These are phyloP conservation scores for Octonoba sinensis DNA, from an alignment of 2,888 invertebrate species.

Conservation along the genomic window DNA sequence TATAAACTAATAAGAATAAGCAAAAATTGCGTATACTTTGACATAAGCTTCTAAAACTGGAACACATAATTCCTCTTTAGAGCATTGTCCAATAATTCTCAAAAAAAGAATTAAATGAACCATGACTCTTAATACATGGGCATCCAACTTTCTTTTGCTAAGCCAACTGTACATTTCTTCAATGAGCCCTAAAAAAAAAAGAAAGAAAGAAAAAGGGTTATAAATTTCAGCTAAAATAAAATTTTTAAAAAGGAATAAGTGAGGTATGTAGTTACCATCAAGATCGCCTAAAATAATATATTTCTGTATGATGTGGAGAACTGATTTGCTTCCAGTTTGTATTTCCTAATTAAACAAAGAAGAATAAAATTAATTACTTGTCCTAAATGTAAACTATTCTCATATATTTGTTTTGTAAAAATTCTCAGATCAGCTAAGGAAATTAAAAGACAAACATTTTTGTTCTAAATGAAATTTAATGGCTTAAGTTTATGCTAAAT, in stretches of 20 bases:
- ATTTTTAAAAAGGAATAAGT: background rate
- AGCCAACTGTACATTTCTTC: constrained; percentile 80
- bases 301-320: constrained; percentile 79
- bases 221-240: background rate
- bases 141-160: constrained; percentile 62
- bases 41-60: constrained; percentile 81
- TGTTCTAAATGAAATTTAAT: background rate
- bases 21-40: constrained; percentile 68
- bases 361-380: background rate
- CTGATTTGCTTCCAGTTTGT: constrained; percentile 76
- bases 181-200: constrained; percentile 75
- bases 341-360: constrained; percentile 66
- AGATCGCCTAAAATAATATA: constrained; percentile 85
- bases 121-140: constrained; percentile 81
- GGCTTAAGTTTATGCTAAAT: no score
- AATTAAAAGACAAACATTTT: background rate
- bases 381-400: no score
- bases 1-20: background rate
- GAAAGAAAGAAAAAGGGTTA: background rate
- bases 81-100: constrained; percentile 78
- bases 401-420: no score
- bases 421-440: background rate
- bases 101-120: constrained; percentile 88
- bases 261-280: constrained; percentile 67
- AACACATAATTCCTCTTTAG: constrained; percentile 77